A percentile compares a stretch with the other conserved stretches of the same genome.
Evolutionary conservation across 2,797 vertebrate genomes (phyloP).

Genomic region (Aotus griseimembra): DNA sequence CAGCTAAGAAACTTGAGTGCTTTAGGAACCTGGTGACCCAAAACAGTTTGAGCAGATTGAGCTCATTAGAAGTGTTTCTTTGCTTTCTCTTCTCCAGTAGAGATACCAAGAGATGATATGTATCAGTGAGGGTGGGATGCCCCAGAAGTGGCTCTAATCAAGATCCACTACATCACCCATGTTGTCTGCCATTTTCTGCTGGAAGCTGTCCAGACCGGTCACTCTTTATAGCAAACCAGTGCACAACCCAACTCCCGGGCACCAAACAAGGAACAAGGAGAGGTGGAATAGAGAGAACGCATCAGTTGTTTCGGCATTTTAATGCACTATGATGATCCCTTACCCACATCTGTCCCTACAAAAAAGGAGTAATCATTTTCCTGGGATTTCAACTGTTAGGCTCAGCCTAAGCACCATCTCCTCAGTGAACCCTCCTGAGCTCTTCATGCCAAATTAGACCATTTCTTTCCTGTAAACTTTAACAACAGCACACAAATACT

Average conservation of each 20-base stretch:
- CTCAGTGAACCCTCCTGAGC: background rate
- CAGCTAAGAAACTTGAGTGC: background rate
- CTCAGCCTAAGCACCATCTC: background rate
- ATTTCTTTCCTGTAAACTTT: background rate
- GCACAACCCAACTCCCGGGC: background rate
- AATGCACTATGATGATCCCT: background rate
- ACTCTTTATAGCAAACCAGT: background rate
- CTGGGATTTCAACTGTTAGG: background rate
- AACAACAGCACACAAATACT: background rate
- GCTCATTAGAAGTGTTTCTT: background rate
- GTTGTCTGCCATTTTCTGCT: background rate
- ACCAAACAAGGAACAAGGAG: background rate
- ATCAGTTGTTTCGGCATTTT: background rate
- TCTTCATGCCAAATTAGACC: background rate
- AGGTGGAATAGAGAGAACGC: background rate
- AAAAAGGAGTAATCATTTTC: background rate
- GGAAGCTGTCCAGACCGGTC: background rate
- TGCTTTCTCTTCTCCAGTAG: background rate
- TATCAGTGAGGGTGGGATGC: background rate
- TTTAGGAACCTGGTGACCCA: background rate
- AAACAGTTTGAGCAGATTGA: background rate
- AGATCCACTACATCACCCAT: background rate
- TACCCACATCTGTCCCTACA: accelerated
- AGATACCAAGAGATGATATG: background rate
- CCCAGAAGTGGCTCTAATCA: background rate